These are phyloP conservation scores for Leptopilina drosophilae DNA, from an alignment of 2,888 invertebrate species.

Conservation along the genomic window DNA sequence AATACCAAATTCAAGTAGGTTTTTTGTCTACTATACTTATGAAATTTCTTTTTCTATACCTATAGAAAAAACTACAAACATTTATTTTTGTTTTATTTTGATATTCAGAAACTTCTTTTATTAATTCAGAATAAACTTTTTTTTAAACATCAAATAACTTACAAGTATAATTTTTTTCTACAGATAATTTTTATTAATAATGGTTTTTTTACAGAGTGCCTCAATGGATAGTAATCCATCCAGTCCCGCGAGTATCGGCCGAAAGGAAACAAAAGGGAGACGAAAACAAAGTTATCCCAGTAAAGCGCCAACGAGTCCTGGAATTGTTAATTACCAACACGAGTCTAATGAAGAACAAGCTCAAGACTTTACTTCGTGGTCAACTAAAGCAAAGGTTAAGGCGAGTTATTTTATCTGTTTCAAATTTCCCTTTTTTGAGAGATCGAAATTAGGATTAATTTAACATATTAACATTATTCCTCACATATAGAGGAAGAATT, in stretches of 20 bases:
- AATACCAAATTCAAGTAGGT: too few species aligned
- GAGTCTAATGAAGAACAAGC: slow-evolving; percentile 73
- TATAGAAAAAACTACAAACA: too few species aligned
- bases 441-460: too few species aligned
- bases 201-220: slow-evolving; percentile 63
- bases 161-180: background rate
- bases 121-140: too few species aligned
- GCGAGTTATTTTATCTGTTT: slow-evolving; percentile 48
- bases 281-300: slow-evolving; percentile 90
- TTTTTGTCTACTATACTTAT: too few species aligned
- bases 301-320: slow-evolving; percentile 79
- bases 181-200: background rate
- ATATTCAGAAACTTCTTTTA: too few species aligned
- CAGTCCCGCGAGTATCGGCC: slow-evolving; percentile 75
- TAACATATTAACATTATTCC: too few species aligned
- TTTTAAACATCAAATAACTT: too few species aligned
- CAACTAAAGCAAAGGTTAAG: slow-evolving; percentile 69
- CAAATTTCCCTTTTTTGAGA: too few species aligned
- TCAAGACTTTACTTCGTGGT: slow-evolving; percentile 75
- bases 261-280: slow-evolving; percentile 82
- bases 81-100: too few species aligned
- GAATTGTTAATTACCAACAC: slow-evolving; percentile 70
- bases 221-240: slow-evolving; percentile 75
- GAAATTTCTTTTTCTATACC: too few species aligned
- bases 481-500: too few species aligned